phyloP scores from a whole-genome alignment of 1,140 invertebrate genomes.

The Steinernema feltiae region DNA sequence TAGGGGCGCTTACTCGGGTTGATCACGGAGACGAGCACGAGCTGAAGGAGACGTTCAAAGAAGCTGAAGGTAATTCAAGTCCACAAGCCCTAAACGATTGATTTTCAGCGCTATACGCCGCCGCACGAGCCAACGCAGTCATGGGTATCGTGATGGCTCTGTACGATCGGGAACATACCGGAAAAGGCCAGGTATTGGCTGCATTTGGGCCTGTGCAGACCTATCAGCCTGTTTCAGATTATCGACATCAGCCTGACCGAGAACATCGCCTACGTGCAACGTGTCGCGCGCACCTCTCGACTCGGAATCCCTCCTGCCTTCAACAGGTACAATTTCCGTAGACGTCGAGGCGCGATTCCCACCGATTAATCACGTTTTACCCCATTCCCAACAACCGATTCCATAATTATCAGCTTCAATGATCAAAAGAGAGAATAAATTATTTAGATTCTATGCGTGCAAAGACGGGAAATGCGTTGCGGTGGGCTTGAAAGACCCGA shows the following conservation, averaged over 20 bases:
- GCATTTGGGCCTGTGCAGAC: too few relatives aligned
- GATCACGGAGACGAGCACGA: neutral
- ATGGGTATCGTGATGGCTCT: neutral
- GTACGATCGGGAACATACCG: neutral
- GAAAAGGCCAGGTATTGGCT: neutral
- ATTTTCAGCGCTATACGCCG: neutral
- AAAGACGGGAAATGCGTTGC: neutral
- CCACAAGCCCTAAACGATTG: neutral
- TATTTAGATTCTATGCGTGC: neutral
- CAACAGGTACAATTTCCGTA: neutral
- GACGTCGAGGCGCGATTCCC: neutral
- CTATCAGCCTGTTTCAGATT: neutral
- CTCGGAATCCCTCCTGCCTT: neutral
- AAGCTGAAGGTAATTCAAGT: neutral
- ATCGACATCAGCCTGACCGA: neutral
- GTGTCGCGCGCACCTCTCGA: neutral
- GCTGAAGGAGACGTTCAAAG: neutral
- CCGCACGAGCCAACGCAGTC: neutral
- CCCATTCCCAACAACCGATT: neutral
- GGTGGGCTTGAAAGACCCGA: neutral
- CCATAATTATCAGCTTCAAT: neutral
- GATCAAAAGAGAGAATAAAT: neutral
- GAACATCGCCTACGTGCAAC: neutral
- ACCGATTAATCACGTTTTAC: neutral
- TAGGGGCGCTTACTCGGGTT: neutral